Evolutionary conservation across 2,113 vertebrate species (phyloP).

Genomic region (Melanotaenia duboulayi): DNA sequence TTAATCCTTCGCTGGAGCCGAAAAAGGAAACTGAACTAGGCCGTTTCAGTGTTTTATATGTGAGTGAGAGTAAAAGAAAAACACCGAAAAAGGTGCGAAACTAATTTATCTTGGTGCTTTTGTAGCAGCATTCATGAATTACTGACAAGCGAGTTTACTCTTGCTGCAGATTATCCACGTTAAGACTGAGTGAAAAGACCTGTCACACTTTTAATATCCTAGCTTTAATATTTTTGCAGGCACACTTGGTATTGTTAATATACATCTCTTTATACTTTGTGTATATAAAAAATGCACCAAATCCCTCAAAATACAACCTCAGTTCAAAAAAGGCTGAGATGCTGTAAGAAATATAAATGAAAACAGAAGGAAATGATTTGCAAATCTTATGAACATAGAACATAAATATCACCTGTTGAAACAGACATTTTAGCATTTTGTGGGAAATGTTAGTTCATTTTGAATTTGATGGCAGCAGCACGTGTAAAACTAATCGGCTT

Average conservation of each 20-base stretch:
- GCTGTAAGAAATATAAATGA: too few species aligned
- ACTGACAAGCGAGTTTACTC: conserved; percentile 4
- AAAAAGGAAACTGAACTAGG: conserved; percentile 38
- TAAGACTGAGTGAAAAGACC: conserved; percentile 19
- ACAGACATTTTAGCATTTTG: too few species aligned
- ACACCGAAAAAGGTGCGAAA: neutral
- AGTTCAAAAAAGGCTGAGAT: too few species aligned
- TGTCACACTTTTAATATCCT: conserved; percentile 1
- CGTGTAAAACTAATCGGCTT: too few species aligned
- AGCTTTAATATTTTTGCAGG: neutral
- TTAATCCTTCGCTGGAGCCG: conserved; percentile 49
- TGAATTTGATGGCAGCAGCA: too few species aligned
- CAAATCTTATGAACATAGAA: too few species aligned
- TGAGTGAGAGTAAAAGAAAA: conserved; percentile 1
- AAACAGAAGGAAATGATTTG: too few species aligned
- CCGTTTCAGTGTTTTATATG: neutral
- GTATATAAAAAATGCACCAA: neutral
- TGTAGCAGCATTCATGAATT: conserved; percentile 28
- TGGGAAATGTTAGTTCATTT: too few species aligned
- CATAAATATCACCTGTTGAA: too few species aligned
- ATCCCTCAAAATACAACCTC: neutral
- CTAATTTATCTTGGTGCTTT: conserved; percentile 39
- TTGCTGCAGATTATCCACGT: conserved; percentile 30
- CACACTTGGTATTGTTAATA: conserved; percentile 8
- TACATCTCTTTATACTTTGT: neutral